Evolutionary conservation across 2,797 vertebrate species (phyloP).

Genomic region (Girardinus metallicus): DNA sequence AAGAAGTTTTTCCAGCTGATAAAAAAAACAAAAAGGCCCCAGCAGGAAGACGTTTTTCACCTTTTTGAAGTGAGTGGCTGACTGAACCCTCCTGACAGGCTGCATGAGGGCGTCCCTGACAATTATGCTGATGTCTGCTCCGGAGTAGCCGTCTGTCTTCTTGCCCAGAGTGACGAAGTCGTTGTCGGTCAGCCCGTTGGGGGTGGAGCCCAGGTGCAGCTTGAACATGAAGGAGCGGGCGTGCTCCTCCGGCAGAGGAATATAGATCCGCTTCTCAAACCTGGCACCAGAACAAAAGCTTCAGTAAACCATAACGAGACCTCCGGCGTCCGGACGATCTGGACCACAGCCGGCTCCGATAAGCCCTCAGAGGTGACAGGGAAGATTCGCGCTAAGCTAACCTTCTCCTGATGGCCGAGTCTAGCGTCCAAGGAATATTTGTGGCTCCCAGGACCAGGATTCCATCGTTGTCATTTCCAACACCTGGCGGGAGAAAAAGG

Average conservation of each 20-base stretch:
- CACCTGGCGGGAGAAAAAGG: conserved; percentile 80
- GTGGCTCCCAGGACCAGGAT: conserved; percentile 97
- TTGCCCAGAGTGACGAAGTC: conserved; percentile 90
- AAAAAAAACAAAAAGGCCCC: not conserved
- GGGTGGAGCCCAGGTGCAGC: conserved; percentile 91
- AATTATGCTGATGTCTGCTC: conserved; percentile 94
- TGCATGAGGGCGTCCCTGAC: conserved; percentile 98
- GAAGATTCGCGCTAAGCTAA: not conserved
- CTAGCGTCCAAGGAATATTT: conserved; percentile 98
- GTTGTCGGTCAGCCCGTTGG: conserved; percentile 83
- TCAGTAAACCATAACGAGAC: not conserved
- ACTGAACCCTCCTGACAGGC: conserved; percentile 96
- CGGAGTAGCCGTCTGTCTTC: conserved; percentile 92
- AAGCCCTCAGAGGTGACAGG: not conserved
- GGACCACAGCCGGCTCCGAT: not conserved
- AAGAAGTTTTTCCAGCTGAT: not conserved
- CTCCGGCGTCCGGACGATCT: not conserved
- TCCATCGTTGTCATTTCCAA: conserved; percentile 95
- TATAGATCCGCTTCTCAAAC: conserved; percentile 99
- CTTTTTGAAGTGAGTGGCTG: conserved; percentile 96
- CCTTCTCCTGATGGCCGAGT: conserved; percentile 98
- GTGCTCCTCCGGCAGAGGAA: conserved; percentile 94
- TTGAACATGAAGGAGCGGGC: conserved; percentile 95
- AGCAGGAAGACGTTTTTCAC: conserved; percentile 61
- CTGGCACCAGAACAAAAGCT: conserved; percentile 65